Conservation (phyloP, 2,888 invertebrate species). For the Drosophila ezoana region DNA sequence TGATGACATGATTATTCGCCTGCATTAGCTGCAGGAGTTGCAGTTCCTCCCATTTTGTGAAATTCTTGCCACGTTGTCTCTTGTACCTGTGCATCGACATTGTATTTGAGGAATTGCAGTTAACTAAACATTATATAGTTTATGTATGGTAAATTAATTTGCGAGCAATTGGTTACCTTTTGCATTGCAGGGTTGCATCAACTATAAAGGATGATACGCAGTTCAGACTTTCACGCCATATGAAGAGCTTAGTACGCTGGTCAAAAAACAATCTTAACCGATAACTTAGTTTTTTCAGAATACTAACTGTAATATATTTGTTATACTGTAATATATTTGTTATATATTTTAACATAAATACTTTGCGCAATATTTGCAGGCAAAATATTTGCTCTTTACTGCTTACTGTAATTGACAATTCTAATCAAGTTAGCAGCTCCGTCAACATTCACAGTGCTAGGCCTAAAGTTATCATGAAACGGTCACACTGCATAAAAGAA, state of each 20-base stretch:
- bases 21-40: not conserved
- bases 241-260: not conserved
- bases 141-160: too few relatives aligned
- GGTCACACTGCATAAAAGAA: conserved; percentile 51
- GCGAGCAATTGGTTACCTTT: not conserved
- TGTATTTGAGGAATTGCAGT: not conserved
- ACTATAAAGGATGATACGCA: not conserved
- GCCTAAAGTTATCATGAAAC: not conserved
- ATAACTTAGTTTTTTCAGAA: too few relatives aligned
- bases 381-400: too few relatives aligned
- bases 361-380: too few relatives aligned
- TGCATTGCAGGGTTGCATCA: conserved; percentile 3
- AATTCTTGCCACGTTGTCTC: conserved; percentile 10
- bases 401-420: too few relatives aligned
- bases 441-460: conserved; percentile 15
- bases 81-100: not conserved
- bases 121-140: not conserved
- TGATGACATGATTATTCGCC: not conserved
- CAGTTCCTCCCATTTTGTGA: not conserved
- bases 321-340: too few relatives aligned
- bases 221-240: not conserved
- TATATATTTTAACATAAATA: too few relatives aligned
- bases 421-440: conserved; percentile 14
- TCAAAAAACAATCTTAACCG: not conserved
- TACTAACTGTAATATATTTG: too few relatives aligned